Conservation (phyloP, 2,113 vertebrate genomes). For the Trogon melanurus region DNA sequence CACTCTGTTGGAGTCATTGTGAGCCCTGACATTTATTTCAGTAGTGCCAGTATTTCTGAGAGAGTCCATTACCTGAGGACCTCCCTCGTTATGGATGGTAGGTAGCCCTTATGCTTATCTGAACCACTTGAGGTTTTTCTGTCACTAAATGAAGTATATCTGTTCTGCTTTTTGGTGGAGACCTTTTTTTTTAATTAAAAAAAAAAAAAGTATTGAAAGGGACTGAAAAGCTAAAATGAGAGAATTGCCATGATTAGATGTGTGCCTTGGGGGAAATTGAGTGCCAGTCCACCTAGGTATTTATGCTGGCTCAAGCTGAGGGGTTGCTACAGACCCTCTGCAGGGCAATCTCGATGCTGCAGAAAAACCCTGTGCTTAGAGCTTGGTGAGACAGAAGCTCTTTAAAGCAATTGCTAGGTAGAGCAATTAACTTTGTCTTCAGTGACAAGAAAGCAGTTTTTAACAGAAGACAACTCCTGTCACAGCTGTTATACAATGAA, state of each 20-base stretch:
- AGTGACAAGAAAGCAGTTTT: background rate
- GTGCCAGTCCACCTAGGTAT: background rate
- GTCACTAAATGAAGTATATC: background rate
- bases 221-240: background rate
- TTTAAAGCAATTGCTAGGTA: background rate
- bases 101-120: background rate
- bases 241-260: background rate
- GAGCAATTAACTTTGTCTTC: background rate
- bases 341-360: background rate
- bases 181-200: background rate
- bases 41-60: background rate
- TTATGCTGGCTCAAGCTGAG: background rate
- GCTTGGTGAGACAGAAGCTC: background rate
- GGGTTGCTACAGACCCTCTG: rapidly evolving
- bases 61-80: background rate
- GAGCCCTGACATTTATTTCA: background rate
- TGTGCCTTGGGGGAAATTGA: background rate
- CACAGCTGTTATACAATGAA: background rate
- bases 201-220: background rate
- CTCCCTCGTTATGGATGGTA: background rate
- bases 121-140: background rate
- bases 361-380: background rate
- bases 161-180: background rate
- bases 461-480: background rate
- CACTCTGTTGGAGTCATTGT: background rate